phyloP scores from a whole-genome alignment of 2,113 vertebrate species.

The Benitochromis conjunctus region DNA sequence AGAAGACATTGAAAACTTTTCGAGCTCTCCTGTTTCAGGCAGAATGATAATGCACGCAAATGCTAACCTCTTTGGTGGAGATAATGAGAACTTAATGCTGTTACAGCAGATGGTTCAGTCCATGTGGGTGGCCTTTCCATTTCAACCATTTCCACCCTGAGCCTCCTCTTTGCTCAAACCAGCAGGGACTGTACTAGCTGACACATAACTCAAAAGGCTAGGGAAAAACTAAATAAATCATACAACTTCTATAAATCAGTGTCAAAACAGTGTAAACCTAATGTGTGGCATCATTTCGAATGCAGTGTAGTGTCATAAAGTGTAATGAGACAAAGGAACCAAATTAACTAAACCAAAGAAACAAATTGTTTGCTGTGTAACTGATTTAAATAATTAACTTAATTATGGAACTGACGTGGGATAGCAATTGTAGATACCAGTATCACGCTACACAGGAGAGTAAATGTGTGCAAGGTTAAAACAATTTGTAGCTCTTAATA shows the following conservation, averaged over 20 bases:
- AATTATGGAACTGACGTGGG: neutral
- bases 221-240: neutral
- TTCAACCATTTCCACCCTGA: neutral
- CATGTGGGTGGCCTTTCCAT: neutral
- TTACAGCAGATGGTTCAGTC: neutral
- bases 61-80: neutral
- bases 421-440: neutral
- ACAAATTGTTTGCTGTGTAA: neutral
- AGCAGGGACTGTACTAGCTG: neutral
- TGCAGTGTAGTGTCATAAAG: neutral
- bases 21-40: neutral
- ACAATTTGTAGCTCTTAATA: neutral
- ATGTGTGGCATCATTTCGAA: neutral
- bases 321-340: neutral
- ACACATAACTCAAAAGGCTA: neutral
- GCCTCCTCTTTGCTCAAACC: neutral
- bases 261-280: neutral
- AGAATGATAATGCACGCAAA: neutral
- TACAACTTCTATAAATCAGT: neutral
- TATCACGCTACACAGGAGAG: neutral
- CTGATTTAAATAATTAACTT: neutral
- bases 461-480: neutral
- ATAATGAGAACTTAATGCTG: neutral
- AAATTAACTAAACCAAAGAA: neutral
- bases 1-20: neutral